A percentile compares a stretch with the other conserved stretches of the same genome.
These are phyloP conservation scores for Scopus umbretta DNA, from an alignment of 2,113 vertebrate species.

Conservation along the genomic window DNA sequence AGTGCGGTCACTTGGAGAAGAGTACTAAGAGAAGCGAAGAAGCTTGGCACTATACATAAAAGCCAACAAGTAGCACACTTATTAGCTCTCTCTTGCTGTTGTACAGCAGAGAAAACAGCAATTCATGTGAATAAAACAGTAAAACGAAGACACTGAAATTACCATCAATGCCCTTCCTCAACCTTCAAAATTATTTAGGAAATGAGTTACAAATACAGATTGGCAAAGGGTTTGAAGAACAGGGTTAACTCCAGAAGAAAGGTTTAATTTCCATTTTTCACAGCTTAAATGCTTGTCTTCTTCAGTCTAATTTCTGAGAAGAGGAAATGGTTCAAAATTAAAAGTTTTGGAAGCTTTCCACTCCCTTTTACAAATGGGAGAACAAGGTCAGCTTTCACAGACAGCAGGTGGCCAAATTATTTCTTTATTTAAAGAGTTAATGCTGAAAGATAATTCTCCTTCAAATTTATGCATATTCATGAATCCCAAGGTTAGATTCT, in stretches of 20 bases:
- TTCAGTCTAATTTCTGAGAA: slow-evolving; percentile 21
- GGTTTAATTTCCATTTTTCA: slow-evolving; percentile 44
- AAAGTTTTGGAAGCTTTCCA: slow-evolving; percentile 52
- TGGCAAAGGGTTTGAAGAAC: background rate
- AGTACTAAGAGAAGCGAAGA: background rate
- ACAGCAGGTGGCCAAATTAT: slow-evolving; percentile 47
- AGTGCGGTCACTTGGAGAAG: background rate
- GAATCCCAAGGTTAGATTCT: background rate
- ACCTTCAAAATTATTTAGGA: slow-evolving; percentile 29
- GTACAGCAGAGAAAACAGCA: slow-evolving; percentile 1
- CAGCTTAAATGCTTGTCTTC: slow-evolving; percentile 7
- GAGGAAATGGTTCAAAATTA: slow-evolving; percentile 32
- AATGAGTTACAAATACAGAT: slow-evolving; percentile 12
- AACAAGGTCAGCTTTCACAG: slow-evolving; percentile 49
- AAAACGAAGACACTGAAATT: slow-evolving; percentile 18
- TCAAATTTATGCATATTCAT: slow-evolving; percentile 7
- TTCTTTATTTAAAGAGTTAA: slow-evolving; percentile 56
- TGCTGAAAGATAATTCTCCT: background rate
- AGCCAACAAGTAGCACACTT: slow-evolving; percentile 40
- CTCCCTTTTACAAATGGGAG: slow-evolving; percentile 42
- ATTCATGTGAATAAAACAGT: slow-evolving; percentile 28
- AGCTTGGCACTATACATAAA: background rate
- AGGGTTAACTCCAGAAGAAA: slow-evolving; percentile 40
- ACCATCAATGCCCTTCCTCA: slow-evolving; percentile 31
- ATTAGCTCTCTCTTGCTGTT: background rate